A percentile compares a stretch with the other conserved stretches of the same genome.
Evolutionary conservation across 2,888 invertebrate genomes (phyloP).

Genomic region (Pasiphila rectangulata): DNA sequence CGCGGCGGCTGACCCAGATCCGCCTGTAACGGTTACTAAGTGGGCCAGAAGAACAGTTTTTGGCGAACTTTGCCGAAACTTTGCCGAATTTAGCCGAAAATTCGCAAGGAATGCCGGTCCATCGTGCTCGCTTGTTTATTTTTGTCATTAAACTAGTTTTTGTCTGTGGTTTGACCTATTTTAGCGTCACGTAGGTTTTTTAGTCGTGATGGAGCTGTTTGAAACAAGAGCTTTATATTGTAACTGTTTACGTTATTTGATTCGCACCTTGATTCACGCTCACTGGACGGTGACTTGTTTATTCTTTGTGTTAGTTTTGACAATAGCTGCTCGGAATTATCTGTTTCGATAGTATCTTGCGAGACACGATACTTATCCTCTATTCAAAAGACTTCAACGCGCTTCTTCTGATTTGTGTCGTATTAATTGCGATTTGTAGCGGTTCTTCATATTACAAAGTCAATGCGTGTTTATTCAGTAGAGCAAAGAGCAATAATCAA

Average conservation of each 20-base stretch:
- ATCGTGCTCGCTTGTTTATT: constrained; percentile 27
- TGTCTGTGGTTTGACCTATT: constrained; percentile 16
- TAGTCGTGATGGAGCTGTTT: constrained; percentile 12
- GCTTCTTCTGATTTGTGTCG: constrained; percentile 14
- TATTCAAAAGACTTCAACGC: constrained; percentile 26
- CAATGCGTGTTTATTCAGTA: too few species aligned
- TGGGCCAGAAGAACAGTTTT: constrained; percentile 30
- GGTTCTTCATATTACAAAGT: too few species aligned
- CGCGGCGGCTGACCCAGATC: constrained; percentile 27
- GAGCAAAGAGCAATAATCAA: too few species aligned
- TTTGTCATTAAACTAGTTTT: constrained; percentile 16
- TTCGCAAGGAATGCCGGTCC: constrained; percentile 17
- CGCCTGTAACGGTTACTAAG: constrained; percentile 33
- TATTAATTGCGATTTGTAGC: neutral
- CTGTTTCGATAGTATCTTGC: constrained; percentile 7
- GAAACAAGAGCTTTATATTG: neutral
- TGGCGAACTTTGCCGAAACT: constrained; percentile 19
- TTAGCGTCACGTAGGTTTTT: constrained; percentile 7
- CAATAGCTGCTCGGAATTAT: neutral
- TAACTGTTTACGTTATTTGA: constrained; percentile 10
- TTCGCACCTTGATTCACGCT: constrained; percentile 1
- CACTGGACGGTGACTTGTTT: constrained; percentile 2
- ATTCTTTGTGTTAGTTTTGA: neutral
- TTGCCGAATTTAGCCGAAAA: constrained; percentile 24
- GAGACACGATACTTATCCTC: constrained; percentile 6